A percentile compares a stretch with the other conserved stretches of the same genome.
Evolutionary conservation across 2,113 vertebrate species (phyloP).

Genomic region (Ophthalmotilapia sp.): DNA sequence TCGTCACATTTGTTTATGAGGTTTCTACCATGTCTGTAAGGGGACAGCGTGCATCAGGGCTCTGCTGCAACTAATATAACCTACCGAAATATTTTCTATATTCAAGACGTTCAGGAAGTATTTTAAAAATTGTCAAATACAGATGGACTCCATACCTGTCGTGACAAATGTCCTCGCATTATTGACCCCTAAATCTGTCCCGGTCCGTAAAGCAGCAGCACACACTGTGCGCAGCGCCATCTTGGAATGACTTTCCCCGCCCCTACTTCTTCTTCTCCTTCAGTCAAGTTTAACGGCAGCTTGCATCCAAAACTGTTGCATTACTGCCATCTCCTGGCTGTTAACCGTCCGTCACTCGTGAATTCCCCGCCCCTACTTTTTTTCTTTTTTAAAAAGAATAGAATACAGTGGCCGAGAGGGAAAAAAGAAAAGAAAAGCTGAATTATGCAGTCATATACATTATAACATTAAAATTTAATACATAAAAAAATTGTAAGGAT

Average conservation of each 20-base stretch:
- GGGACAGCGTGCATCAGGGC: neutral
- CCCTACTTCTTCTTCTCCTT: neutral
- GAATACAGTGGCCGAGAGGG: neutral
- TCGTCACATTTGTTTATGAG: neutral
- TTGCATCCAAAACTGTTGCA: too few relatives aligned
- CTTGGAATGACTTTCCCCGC: slow-evolving; percentile 10
- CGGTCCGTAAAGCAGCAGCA: neutral
- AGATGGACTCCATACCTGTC: slow-evolving; percentile 44
- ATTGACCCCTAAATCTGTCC: slow-evolving; percentile 50
- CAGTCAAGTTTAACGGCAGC: too few relatives aligned
- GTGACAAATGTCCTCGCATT: slow-evolving; percentile 47
- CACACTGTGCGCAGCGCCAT: slow-evolving; percentile 64
- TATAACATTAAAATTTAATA: neutral
- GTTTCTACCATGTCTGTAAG: neutral
- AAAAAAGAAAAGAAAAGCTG: neutral
- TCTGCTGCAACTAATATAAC: neutral
- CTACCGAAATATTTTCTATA: neutral
- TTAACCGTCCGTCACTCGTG: too few relatives aligned
- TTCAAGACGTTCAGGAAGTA: rapidly evolving
- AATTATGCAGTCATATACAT: neutral
- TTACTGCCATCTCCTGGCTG: too few relatives aligned
- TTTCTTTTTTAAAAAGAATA: rapidly evolving
- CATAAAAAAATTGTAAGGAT: neutral
- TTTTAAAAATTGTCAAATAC: neutral
- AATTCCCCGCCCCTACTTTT: neutral